Evolutionary conservation across 2,888 invertebrate genomes (phyloP), one percentile per base, ranked within the genome.

Genomic region (Seira musarum): DNA sequence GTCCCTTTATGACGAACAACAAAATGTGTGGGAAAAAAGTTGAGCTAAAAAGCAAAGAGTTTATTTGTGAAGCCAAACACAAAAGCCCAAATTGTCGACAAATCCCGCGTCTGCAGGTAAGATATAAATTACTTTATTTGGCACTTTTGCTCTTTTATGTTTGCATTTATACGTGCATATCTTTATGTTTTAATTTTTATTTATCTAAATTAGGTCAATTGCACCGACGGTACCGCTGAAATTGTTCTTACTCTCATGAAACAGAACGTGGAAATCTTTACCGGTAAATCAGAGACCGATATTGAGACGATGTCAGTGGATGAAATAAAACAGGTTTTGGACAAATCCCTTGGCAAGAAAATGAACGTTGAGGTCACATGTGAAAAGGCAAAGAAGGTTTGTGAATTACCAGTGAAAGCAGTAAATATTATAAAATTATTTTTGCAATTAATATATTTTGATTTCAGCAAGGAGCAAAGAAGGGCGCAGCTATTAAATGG

Each of bases 11-110:
- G 72, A 80, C 73, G 1, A 82, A 75, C 49, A 82, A 80, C 60
- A 82, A 84, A 49, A 76, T 83, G 63, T 85, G 85, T 61, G 83
- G 82, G 10, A 84, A 85, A 64, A 84, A 84, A 81, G 82, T 85
- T 17, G 84, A 85, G 21, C 53, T 84, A 61, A 85, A 85, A 53
- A 84, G 85, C 76, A 83, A 83, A 30, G 84, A 85, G 53, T 85
- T 84, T 63, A 81, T 85, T 49, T 85, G 85, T 61, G 83, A 85
- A 66, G 84, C 83, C 5, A 83, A 84, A 57, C 85, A 85, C 63
- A 80, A 83, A 65, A 85, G 80, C 64, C 82, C 84, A 49, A 83
- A 82, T 21, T 85, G 82, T 60, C 77, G 81, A 15, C 77, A 83
- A 35, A 84, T 85, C 65, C 85, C 85, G 3, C 75, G 84, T n/a